Evolutionary conservation across 2,113 vertebrate genomes (phyloP), one percentile per base, ranked within the genome.

Genomic region (Xiphorhynchus elegans): DNA sequence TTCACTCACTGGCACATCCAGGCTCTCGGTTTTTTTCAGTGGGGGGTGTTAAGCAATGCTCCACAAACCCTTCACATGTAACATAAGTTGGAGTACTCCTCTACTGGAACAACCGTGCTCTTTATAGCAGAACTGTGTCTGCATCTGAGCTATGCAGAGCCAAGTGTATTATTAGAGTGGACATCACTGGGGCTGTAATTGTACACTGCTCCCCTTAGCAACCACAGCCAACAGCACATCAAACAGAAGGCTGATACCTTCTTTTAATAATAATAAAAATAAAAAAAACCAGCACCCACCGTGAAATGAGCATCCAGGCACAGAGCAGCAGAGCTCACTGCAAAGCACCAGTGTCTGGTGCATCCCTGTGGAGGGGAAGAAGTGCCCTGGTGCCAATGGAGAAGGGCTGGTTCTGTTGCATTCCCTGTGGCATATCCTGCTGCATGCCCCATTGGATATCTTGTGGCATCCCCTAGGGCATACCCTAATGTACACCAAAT

Each of bases 101-200:
- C 94, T 93, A 96, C 81, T 89, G 97, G 96, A 98, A 95, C 90
- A 96, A 75, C 80, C 55, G 11, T 96, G 97, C 97, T 98, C 97
- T 98, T 98, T 98, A 98, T 98, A 98, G 98, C 97, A 46, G 79
- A 95, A 97, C 97, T 96, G 96, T 97, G 97, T 98, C 98, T 98
- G 97, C 97, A 97, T 96, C 96, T 92, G 78, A 98, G 94, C 97
- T 98, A 97, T 98, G 98, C 97, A 93, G 96, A 97, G 97, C 90
- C 69, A 89, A 97, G 98, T 95, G 97, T 98, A 98, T 98, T 98
- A 97, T 98, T 98, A 98, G 98, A 97, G 98, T 88, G 93, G 82
- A 80, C 98, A 98, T 98, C 98, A 97, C 95, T 94, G 96, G 75
- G 95, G 64, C 96, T 98, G 98, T 98, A 98, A 98, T 89, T 93